Evolutionary conservation across 37 sponge, comb jelly and placozoan genomes (phyloP).

Genomic region (Amphimedon queenslandica): DNA sequence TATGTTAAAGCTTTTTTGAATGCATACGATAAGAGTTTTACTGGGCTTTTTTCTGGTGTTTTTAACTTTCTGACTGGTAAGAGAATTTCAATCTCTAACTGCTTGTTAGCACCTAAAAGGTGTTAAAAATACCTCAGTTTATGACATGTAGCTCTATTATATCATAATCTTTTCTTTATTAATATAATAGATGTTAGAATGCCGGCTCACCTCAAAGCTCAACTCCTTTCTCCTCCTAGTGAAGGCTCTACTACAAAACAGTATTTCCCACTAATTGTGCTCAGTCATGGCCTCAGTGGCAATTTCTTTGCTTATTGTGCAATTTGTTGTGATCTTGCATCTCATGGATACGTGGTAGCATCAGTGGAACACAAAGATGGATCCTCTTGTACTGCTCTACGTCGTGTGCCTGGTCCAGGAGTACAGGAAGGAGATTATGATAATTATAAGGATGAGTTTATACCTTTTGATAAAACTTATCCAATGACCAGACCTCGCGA

Average conservation of each 20-base stretch:
- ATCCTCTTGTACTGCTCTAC: slow-evolving; percentile 2
- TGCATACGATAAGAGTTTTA: too few relatives aligned
- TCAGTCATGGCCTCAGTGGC: slow-evolving; percentile 49
- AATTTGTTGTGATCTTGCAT: slow-evolving; percentile 60
- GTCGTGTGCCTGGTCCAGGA: neutral
- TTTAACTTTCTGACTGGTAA: neutral
- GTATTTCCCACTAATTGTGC: slow-evolving; percentile 30
- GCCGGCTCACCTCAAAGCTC: neutral
- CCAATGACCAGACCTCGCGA: neutral
- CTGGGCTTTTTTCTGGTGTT: neutral
- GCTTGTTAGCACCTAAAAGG: too few relatives aligned
- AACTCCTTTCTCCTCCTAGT: neutral
- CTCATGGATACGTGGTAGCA: slow-evolving; percentile 63
- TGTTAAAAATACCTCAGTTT: too few relatives aligned
- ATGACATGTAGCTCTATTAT: too few relatives aligned
- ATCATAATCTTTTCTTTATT: neutral
- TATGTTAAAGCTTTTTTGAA: too few relatives aligned
- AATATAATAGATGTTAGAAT: neutral
- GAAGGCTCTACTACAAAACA: neutral
- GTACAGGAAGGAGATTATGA: slow-evolving; percentile 9
- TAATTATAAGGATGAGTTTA: slow-evolving; percentile 25
- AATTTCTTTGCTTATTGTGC: slow-evolving; percentile 28
- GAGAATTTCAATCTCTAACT: too few relatives aligned
- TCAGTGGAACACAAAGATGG: slow-evolving; percentile 46
- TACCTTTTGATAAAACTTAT: neutral